These are phyloP conservation scores for Automeris io DNA, from an alignment of 2,888 invertebrate genomes.

Conservation along the genomic window DNA sequence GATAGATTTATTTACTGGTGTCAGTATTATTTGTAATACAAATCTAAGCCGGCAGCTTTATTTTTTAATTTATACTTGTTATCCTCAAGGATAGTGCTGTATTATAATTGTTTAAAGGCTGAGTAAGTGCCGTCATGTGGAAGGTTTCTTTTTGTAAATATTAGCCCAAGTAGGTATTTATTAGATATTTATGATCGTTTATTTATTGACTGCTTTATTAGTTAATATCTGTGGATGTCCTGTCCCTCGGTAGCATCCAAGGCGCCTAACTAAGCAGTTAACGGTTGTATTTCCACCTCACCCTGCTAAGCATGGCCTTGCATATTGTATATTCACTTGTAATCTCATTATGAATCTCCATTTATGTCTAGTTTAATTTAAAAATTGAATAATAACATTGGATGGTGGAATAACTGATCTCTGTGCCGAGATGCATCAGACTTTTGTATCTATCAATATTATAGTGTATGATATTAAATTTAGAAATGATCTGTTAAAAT, in stretches of 20 bases:
- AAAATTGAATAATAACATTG: conserved; percentile 65
- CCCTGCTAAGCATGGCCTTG: conserved; percentile 71
- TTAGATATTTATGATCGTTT: conserved; percentile 78
- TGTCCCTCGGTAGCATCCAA: conserved; percentile 45
- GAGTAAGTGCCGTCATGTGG: conserved; percentile 59
- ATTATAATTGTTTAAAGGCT: conserved; percentile 74
- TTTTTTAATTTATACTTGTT: conserved; percentile 74
- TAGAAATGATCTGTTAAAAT: conserved; percentile 2
- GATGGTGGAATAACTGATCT: conserved; percentile 50
- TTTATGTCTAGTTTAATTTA: conserved; percentile 50
- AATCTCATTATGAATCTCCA: conserved; percentile 74
- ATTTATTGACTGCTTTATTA: conserved; percentile 78
- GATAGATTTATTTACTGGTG: conserved; percentile 69
- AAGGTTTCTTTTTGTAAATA: conserved; percentile 74
- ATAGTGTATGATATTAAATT: neutral
- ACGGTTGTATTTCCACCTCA: conserved; percentile 68
- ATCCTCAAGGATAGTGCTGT: conserved; percentile 72
- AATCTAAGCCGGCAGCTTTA: conserved; percentile 75
- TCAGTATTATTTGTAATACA: conserved; percentile 76
- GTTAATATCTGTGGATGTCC: conserved; percentile 48
- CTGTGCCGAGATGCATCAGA: conserved; percentile 9
- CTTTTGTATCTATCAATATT: neutral
- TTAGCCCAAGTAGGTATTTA: conserved; percentile 76
- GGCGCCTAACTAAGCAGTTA: conserved; percentile 58
- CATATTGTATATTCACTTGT: conserved; percentile 58